Conservation (phyloP, 2,888 invertebrate species). For the Mylabris sibirica region DNA sequence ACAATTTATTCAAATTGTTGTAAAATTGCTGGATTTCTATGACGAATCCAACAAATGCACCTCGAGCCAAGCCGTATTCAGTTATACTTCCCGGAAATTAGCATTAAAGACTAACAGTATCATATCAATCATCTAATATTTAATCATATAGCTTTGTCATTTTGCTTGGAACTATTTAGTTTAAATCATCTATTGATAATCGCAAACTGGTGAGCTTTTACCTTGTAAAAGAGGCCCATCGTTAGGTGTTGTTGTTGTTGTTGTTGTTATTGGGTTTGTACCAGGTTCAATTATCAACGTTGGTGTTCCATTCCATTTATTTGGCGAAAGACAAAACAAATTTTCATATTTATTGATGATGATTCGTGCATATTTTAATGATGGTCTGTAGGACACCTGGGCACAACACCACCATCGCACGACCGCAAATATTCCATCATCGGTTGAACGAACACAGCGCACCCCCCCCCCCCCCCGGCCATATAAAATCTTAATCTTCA, state of each 20-base stretch:
- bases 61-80: not conserved
- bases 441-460: conserved; percentile 11
- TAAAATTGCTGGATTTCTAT: not conserved
- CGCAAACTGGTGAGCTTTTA: not conserved
- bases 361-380: conserved; percentile 40
- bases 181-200: conserved; percentile 14
- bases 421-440: conserved; percentile 37
- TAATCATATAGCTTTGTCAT: conserved; percentile 6
- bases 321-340: conserved; percentile 40
- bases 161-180: not conserved
- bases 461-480: not conserved
- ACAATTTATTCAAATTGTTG: not conserved
- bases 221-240: conserved; percentile 39
- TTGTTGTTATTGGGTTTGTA: too few relatives aligned
- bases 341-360: conserved; percentile 29
- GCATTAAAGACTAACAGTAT: not conserved
- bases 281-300: conserved; percentile 51
- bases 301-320: conserved; percentile 48
- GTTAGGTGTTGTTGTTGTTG: conserved; percentile 48
- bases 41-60: not conserved
- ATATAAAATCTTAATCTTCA: conserved; percentile 36
- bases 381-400: conserved; percentile 36
- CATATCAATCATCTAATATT: not conserved
- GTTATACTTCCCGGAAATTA: not conserved
- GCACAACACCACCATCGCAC: conserved; percentile 23